phyloP scores from a whole-genome alignment of 2,113 vertebrate genomes.

The Tachuris rubrigastra region DNA sequence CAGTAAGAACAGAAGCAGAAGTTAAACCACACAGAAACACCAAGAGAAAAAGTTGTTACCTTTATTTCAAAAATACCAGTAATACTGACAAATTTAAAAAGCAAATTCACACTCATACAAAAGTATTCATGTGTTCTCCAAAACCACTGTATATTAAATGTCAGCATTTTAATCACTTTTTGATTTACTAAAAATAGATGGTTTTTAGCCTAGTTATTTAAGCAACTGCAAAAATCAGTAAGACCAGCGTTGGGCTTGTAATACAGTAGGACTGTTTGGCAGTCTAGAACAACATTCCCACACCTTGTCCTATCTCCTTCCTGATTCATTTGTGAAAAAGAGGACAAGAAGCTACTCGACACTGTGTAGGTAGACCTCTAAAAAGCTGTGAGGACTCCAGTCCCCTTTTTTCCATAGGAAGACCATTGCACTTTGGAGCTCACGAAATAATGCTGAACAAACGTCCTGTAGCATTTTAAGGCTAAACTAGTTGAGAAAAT shows the following conservation, averaged over 20 bases:
- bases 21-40: neutral
- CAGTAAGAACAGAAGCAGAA: neutral
- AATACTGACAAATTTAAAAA: conserved; percentile 84
- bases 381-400: conserved; percentile 30
- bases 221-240: conserved; percentile 76
- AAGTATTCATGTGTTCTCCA: conserved; percentile 74
- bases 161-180: conserved; percentile 71
- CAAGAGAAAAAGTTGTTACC: conserved; percentile 70
- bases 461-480: conserved; percentile 46
- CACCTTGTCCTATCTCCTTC: conserved; percentile 5
- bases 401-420: conserved; percentile 55
- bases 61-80: conserved; percentile 82
- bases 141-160: conserved; percentile 65
- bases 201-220: conserved; percentile 76
- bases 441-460: conserved; percentile 43
- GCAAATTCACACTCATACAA: conserved; percentile 76
- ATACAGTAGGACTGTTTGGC: conserved; percentile 41
- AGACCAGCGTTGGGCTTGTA: conserved; percentile 27
- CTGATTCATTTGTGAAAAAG: conserved; percentile 24
- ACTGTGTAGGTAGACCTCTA: neutral
- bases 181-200: conserved; percentile 74
- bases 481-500: conserved; percentile 50
- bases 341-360: conserved; percentile 32
- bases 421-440: conserved; percentile 58
- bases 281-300: conserved; percentile 50